Conservation (phyloP, 2,888 invertebrate species). For the Darwinula stevensoni region DNA sequence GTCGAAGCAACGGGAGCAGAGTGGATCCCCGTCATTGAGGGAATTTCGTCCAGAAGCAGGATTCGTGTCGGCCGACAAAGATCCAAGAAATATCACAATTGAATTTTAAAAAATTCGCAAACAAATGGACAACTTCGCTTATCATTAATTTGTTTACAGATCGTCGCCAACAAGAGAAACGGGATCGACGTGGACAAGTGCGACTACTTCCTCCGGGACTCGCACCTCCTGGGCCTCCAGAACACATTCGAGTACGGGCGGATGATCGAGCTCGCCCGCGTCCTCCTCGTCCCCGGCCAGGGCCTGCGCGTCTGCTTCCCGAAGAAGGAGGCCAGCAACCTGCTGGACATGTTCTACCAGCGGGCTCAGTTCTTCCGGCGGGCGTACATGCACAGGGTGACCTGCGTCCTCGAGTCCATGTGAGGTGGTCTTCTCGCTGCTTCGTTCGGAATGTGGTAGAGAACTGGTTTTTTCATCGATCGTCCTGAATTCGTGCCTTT, state of each 20-base stretch:
- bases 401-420: constrained; percentile 19
- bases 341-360: constrained; percentile 20
- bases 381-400: constrained; percentile 22
- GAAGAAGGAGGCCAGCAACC: constrained; percentile 19
- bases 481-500: too few species aligned
- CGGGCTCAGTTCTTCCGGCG: constrained; percentile 19
- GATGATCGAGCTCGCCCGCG: constrained; percentile 17
- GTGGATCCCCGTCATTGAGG: too few species aligned
- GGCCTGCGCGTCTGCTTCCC: constrained; percentile 17
- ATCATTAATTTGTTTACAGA: too few species aligned
- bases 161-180: constrained; percentile 26
- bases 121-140: too few species aligned
- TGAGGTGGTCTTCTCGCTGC: too few species aligned
- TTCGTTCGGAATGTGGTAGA: too few species aligned
- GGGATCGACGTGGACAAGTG: constrained; percentile 33
- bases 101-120: too few species aligned
- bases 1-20: too few species aligned
- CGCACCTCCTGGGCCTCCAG: constrained; percentile 19
- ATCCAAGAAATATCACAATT: too few species aligned
- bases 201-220: constrained; percentile 32
- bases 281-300: constrained; percentile 12
- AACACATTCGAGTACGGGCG: constrained; percentile 20
- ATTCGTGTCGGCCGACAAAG: too few species aligned
- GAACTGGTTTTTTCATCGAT: too few species aligned
- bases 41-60: too few species aligned